Percentiles rank a stretch among this genome's conserved stretches.
These are phyloP conservation scores for Sinella curviseta DNA, from an alignment of 1,140 invertebrate species.

Conservation along the genomic window DNA sequence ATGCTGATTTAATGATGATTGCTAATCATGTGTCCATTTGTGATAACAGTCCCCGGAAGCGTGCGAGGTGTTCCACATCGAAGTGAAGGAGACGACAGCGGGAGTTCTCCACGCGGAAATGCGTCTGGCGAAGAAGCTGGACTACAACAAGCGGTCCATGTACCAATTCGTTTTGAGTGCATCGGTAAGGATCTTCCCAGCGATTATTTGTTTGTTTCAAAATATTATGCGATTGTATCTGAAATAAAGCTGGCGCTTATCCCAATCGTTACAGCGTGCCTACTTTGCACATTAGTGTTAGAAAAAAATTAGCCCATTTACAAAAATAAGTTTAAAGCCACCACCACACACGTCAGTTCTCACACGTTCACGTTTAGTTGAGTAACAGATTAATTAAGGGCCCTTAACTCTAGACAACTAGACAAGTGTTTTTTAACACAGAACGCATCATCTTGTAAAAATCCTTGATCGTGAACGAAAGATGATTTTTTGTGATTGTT, in stretches of 20 bases:
- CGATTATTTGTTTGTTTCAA: too few relatives aligned
- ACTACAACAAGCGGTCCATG: slow-evolving; percentile 51
- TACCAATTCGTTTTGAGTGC: slow-evolving; percentile 68
- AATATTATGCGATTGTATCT: neutral
- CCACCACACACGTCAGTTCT: too few relatives aligned
- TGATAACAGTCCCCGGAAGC: slow-evolving; percentile 64
- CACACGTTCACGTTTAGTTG: neutral
- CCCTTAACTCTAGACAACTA: too few relatives aligned
- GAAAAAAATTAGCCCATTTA: too few relatives aligned
- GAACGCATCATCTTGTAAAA: too few relatives aligned
- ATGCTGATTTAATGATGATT: neutral
- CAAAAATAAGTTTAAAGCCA: too few relatives aligned
- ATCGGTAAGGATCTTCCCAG: slow-evolving; percentile 66
- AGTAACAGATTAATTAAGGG: neutral
- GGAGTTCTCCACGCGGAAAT: slow-evolving; percentile 67
- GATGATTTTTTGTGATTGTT: neutral
- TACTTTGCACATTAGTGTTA: too few relatives aligned
- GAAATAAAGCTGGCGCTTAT: neutral
- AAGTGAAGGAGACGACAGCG: slow-evolving; percentile 65
- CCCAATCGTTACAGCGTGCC: too few relatives aligned
- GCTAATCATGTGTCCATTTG: neutral
- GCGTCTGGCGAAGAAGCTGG: slow-evolving; percentile 62
- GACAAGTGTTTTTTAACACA: too few relatives aligned
- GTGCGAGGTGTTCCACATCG: slow-evolving; percentile 70
- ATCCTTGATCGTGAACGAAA: neutral